Percentiles rank a stretch among this genome's conserved stretches.
These are phyloP conservation scores for Salticus scenicus DNA, from an alignment of 2,888 invertebrate species.

Conservation along the genomic window DNA sequence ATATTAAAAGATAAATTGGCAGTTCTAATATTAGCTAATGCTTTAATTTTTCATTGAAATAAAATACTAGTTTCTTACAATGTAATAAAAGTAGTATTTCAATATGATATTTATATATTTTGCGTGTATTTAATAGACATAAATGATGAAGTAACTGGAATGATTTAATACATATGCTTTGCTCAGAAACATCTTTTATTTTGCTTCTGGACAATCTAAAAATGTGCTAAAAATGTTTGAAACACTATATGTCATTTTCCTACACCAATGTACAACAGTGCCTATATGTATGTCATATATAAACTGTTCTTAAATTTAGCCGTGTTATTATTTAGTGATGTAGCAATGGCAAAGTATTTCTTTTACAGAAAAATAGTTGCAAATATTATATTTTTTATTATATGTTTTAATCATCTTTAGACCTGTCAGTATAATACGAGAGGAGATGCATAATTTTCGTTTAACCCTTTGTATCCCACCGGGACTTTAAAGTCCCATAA, in stretches of 20 bases:
- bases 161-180: background rate
- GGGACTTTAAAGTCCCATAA: too few species aligned
- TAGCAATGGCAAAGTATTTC: background rate
- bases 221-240: background rate
- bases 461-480: too few species aligned
- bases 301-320: background rate
- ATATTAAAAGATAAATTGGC: too few species aligned
- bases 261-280: constrained; percentile 24
- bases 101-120: background rate
- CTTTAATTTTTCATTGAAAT: too few species aligned
- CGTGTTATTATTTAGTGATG: background rate
- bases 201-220: constrained; percentile 4
- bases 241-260: background rate
- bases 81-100: background rate
- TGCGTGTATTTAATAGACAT: background rate
- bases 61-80: background rate
- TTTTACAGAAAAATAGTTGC: background rate
- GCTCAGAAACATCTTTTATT: background rate
- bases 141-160: background rate
- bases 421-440: background rate
- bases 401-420: background rate
- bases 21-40: too few species aligned
- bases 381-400: background rate
- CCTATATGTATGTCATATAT: constrained; percentile 34
- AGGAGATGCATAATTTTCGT: background rate